Evolutionary conservation across 1,140 invertebrate genomes (phyloP).

Genomic region (Drosophila punjabiensis): DNA sequence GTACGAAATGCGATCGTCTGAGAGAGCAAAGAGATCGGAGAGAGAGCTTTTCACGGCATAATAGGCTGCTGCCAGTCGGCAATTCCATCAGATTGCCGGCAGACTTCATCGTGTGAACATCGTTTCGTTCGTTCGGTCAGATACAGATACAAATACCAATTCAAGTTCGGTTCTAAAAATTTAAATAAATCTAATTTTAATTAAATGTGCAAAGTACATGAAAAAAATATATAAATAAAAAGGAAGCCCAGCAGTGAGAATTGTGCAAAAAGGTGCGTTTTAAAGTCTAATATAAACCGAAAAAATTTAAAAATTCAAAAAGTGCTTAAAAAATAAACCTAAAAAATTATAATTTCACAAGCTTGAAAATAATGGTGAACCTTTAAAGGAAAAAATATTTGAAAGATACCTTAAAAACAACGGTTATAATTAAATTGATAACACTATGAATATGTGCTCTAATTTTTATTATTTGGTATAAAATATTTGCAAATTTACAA

Average conservation of each 20-base stretch:
- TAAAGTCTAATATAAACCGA: not conserved
- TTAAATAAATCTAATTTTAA: not conserved
- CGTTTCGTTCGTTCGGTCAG: constrained; percentile 7
- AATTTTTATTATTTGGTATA: not conserved
- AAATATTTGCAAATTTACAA: not conserved
- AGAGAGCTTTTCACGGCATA: constrained; percentile 11
- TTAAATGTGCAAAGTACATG: not conserved
- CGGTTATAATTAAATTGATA: no score
- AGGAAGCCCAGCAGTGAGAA: not conserved
- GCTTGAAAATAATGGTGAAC: not conserved
- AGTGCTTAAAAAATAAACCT: not conserved
- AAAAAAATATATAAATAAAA: not conserved
- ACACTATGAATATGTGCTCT: no score
- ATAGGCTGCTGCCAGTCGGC: constrained; percentile 22
- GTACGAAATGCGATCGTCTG: constrained; percentile 2
- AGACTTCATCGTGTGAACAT: constrained; percentile 9
- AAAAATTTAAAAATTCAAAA: not conserved
- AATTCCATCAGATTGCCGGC: constrained; percentile 22
- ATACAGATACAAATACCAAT: constrained; percentile 3
- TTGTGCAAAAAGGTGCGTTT: constrained; percentile 12
- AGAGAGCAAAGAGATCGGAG: constrained; percentile 11
- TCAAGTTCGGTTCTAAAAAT: constrained; percentile 9
- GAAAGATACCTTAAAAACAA: not conserved
- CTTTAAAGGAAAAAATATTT: not conserved
- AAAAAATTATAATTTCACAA: constrained; percentile 2